phyloP scores from a whole-genome alignment of 1,140 invertebrate genomes.

The Adoxophyes honmai region DNA sequence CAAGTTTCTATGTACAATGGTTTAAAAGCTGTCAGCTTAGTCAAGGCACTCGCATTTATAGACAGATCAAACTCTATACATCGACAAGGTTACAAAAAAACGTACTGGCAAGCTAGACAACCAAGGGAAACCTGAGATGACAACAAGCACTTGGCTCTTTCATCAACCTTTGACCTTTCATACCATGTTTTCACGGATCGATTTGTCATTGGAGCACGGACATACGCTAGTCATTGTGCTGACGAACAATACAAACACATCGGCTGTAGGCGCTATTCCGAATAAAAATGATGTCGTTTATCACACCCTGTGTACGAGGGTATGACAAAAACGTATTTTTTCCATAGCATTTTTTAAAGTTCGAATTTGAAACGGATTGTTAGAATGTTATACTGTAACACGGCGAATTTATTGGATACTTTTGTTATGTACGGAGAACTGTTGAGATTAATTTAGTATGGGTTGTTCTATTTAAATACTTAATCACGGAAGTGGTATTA shows the following conservation, averaged over 20 bases:
- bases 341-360: not conserved
- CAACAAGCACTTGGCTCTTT: not conserved
- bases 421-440: not conserved
- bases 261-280: constrained; percentile 1
- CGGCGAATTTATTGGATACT: not conserved
- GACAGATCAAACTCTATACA: no score
- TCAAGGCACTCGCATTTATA: no score
- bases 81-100: no score
- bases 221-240: constrained; percentile 11
- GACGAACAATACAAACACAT: constrained; percentile 10
- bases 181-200: not conserved
- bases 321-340: constrained; percentile 5
- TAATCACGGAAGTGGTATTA: no score
- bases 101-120: no score
- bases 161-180: not conserved
- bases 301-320: constrained; percentile 4
- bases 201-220: constrained; percentile 1
- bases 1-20: no score
- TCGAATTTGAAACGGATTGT: constrained; percentile 1
- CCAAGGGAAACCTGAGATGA: not conserved
- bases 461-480: no score
- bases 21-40: no score
- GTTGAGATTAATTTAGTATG: no score
- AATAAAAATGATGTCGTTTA: constrained; percentile 15
- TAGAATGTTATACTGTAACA: not conserved